Evolutionary conservation across 2,888 invertebrate species (phyloP).

Genomic region (Drosophila atroscutellata): DNA sequence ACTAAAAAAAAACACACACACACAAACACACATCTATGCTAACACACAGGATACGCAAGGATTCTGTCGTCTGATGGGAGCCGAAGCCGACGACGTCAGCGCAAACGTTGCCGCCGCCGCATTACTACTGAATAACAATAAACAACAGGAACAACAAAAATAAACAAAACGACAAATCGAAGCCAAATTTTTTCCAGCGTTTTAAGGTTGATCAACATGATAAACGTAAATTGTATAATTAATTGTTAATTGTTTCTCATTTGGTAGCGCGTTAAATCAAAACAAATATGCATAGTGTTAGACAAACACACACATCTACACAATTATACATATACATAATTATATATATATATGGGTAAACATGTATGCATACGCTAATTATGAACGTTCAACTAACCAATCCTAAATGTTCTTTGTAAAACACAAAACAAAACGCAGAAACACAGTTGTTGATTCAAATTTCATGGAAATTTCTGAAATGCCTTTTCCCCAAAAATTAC

Average conservation of each 20-base stretch:
- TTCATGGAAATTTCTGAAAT: constrained; percentile 66
- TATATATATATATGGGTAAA: constrained; percentile 20
- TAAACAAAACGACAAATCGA: constrained; percentile 45
- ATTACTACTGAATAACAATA: constrained; percentile 54
- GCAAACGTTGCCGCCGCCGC: constrained; percentile 75
- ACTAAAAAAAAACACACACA: constrained; percentile 25
- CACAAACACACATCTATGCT: constrained; percentile 34
- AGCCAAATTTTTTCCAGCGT: constrained; percentile 64
- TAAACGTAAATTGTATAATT: constrained; percentile 55
- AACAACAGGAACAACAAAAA: neutral
- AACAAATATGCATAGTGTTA: constrained; percentile 44
- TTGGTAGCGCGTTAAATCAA: constrained; percentile 48
- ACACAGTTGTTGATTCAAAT: constrained; percentile 56
- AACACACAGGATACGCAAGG: constrained; percentile 83
- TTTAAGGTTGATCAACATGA: constrained; percentile 43
- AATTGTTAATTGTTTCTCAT: constrained; percentile 70
- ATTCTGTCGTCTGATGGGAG: constrained; percentile 84
- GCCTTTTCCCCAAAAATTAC: constrained; percentile 46
- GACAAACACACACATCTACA: constrained; percentile 2
- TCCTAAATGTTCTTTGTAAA: constrained; percentile 53
- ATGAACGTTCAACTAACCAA: constrained; percentile 34
- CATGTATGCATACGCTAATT: constrained; percentile 27
- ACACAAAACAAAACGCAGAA: constrained; percentile 29
- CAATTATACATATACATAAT: constrained; percentile 3
- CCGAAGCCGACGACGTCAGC: constrained; percentile 69